Conservation (phyloP, 2,113 vertebrate species). For the Sorex fumeus region DNA sequence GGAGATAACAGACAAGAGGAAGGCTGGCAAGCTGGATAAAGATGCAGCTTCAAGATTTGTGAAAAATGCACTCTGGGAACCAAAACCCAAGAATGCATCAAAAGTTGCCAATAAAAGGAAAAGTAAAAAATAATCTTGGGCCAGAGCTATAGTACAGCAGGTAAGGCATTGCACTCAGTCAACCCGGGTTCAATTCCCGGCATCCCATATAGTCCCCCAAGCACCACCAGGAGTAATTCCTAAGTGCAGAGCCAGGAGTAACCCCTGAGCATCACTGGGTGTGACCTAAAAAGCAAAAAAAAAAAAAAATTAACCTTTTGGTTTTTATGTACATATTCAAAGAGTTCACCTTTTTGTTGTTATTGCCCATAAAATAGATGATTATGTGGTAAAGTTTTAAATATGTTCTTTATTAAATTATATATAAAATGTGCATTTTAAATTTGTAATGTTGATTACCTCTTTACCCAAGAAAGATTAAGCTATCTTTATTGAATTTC, state of each 20-base stretch:
- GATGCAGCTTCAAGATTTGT: conserved; percentile 94
- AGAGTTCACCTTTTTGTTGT: conserved; percentile 65
- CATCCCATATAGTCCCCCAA: no score
- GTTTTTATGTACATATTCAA: background rate
- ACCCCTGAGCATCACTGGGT: no score
- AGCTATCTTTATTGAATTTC: conserved; percentile 73
- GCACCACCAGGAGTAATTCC: no score
- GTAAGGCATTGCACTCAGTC: no score
- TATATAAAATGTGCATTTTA: conserved; percentile 63
- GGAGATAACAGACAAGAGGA: conserved; percentile 96
- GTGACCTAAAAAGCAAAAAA: no score
- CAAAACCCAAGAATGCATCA: conserved; percentile 87
- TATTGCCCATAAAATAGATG: conserved; percentile 51
- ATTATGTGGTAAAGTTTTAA: conserved; percentile 69
- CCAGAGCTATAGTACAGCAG: no score
- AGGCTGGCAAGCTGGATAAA: conserved; percentile 94
- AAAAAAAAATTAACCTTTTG: no score
- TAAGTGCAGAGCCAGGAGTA: no score
- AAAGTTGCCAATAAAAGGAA: conserved; percentile 86
- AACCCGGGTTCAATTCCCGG: no score
- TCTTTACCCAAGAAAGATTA: conserved; percentile 31
- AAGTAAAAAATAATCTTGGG: conserved; percentile 83
- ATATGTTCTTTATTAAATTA: conserved; percentile 69
- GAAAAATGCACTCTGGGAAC: conserved; percentile 93
- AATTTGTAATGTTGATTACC: conserved; percentile 58